These are phyloP conservation scores for Clusia tigrina DNA, from an alignment of 2,888 invertebrate species.

Conservation along the genomic window DNA sequence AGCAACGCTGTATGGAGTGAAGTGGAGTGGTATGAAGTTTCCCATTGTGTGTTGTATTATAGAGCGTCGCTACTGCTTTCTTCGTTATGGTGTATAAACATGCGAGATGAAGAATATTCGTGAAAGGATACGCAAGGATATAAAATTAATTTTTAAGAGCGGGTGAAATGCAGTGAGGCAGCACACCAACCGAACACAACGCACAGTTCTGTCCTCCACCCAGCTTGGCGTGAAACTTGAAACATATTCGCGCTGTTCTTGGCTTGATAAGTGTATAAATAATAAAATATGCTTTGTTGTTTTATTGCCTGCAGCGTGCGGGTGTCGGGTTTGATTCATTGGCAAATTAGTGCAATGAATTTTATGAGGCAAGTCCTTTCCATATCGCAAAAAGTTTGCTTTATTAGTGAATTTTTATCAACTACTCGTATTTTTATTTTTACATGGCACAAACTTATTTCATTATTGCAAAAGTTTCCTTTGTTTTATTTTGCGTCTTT, in stretches of 20 bases:
- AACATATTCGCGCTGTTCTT: conserved; percentile 26
- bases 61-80: conserved; percentile 21
- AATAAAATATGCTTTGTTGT: conserved; percentile 28
- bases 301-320: conserved; percentile 50
- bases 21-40: too few relatives aligned
- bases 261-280: conserved; percentile 3
- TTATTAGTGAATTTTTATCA: not conserved
- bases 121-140: conserved; percentile 55
- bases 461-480: conserved; percentile 32
- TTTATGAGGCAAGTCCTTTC: conserved; percentile 36
- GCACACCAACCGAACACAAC: not conserved
- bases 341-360: conserved; percentile 52
- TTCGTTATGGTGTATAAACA: conserved; percentile 47
- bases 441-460: not conserved
- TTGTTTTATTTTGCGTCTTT: conserved; percentile 18
- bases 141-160: conserved; percentile 61
- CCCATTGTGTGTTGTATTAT: not conserved
- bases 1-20: not conserved
- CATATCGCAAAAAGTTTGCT: conserved; percentile 15
- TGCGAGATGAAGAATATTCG: conserved; percentile 45
- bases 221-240: conserved; percentile 30
- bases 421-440: not conserved
- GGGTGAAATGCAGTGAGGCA: conserved; percentile 38
- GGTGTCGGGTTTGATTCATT: conserved; percentile 33
- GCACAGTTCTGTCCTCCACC: not conserved